These are phyloP conservation scores for Delichon dasypus DNA, from an alignment of 2,797 vertebrate genomes.

Conservation along the genomic window DNA sequence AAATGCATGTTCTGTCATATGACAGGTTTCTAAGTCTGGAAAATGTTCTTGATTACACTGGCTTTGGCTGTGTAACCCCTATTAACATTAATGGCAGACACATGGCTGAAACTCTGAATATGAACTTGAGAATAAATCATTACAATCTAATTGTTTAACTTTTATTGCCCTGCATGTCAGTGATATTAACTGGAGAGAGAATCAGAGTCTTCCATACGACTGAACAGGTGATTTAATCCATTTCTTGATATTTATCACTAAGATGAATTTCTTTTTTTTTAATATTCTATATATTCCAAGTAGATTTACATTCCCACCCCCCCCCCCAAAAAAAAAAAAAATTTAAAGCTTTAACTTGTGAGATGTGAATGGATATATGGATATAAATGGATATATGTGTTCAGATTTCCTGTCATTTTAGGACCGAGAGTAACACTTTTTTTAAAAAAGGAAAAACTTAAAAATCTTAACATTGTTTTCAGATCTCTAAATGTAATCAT, in stretches of 20 bases:
- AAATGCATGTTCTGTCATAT: conserved; percentile 43
- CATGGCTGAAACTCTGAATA: conserved; percentile 27
- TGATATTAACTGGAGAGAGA: background rate
- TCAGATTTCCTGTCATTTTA: background rate
- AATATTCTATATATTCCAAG: background rate
- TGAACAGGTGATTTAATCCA: background rate
- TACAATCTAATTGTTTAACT: conserved; percentile 49
- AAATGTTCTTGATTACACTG: conserved; percentile 56
- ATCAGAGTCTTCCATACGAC: background rate
- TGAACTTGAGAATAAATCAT: conserved; percentile 35
- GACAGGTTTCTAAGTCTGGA: conserved; percentile 34
- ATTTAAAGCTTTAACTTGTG: background rate
- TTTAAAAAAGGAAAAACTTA: background rate
- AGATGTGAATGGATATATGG: background rate
- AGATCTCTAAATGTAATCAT: background rate
- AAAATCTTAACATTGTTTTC: background rate
- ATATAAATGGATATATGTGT: background rate
- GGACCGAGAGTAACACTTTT: background rate
- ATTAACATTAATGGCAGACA: conserved; percentile 54
- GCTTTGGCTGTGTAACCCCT: conserved; percentile 48
- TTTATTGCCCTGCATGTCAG: conserved; percentile 22
- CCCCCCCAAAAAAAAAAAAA: background rate
- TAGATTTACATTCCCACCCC: background rate
- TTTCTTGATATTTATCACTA: background rate
- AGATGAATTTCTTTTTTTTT: background rate